These are phyloP conservation scores for Gobius niger DNA, from an alignment of 2,113 vertebrate genomes.

Conservation along the genomic window DNA sequence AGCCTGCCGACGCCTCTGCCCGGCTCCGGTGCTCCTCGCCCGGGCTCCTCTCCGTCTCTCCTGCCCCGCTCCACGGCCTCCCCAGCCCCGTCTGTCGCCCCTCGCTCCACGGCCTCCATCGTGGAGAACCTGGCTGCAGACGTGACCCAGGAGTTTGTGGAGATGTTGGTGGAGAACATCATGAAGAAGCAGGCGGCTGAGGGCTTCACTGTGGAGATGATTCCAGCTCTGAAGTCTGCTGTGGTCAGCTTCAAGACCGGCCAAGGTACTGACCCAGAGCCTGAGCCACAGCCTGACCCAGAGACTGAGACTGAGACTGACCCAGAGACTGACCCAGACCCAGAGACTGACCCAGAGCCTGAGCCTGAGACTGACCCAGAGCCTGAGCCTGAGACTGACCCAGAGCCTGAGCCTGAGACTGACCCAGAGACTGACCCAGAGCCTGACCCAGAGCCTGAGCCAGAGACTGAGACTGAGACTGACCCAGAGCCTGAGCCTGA, in stretches of 20 bases:
- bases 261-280: neutral
- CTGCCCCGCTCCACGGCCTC: neutral
- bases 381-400: too few species aligned
- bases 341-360: too few species aligned
- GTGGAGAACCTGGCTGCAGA: constrained; percentile 77
- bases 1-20: neutral
- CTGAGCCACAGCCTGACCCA: too few species aligned
- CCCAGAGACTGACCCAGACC: too few species aligned
- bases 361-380: too few species aligned
- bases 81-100: neutral
- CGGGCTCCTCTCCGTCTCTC: neutral
- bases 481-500: too few species aligned
- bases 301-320: too few species aligned
- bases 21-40: neutral
- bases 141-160: constrained; percentile 50
- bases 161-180: constrained; percentile 83
- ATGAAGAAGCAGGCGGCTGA: constrained; percentile 39
- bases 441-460: too few species aligned
- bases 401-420: too few species aligned
- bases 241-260: constrained; percentile 78
- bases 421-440: too few species aligned
- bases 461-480: too few species aligned
- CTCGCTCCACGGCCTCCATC: constrained; percentile 46
- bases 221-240: constrained; percentile 72
- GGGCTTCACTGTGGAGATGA: constrained; percentile 79